A percentile compares a stretch with the other conserved stretches of the same genome.
phyloP scores from a whole-genome alignment of 2,113 vertebrate genomes.

The Clarias gariepinus region DNA sequence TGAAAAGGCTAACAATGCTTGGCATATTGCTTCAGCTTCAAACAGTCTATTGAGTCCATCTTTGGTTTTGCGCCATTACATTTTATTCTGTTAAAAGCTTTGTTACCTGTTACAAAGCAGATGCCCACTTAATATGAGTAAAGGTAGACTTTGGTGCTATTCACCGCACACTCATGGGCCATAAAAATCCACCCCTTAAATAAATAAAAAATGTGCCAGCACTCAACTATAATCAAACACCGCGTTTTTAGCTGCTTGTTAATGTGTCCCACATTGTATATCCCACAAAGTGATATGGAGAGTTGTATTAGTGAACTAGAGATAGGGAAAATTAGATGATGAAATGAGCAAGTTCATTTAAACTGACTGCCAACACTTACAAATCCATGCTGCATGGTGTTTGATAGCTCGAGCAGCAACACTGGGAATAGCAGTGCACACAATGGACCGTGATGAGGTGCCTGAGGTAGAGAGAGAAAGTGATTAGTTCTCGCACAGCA shows the following conservation, averaged over 20 bases:
- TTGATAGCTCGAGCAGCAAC: constrained; percentile 24
- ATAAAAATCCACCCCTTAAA: neutral
- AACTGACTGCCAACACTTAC: constrained; percentile 33
- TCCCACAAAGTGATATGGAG: neutral
- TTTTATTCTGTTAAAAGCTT: constrained; percentile 29
- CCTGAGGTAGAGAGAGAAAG: constrained; percentile 32
- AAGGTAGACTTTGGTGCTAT: neutral
- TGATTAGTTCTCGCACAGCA: constrained; percentile 39
- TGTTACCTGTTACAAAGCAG: constrained; percentile 32
- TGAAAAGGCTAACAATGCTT: constrained; percentile 26
- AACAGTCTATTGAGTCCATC: constrained; percentile 1
- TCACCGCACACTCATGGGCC: neutral
- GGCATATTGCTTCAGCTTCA: constrained; percentile 31
- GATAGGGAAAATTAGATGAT: constrained; percentile 12
- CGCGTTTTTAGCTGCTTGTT: constrained; percentile 1
- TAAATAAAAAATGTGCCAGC: neutral
- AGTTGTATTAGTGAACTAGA: neutral
- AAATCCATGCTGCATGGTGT: constrained; percentile 28
- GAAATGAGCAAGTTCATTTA: constrained; percentile 26
- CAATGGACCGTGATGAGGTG: constrained; percentile 44
- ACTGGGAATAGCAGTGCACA: constrained; percentile 25
- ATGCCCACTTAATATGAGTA: neutral
- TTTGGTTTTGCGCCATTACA: neutral
- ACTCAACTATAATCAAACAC: neutral
- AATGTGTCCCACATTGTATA: neutral